Evolutionary conservation across 2,113 vertebrate species (phyloP).

Genomic region (Sylvilagus bachmani): DNA sequence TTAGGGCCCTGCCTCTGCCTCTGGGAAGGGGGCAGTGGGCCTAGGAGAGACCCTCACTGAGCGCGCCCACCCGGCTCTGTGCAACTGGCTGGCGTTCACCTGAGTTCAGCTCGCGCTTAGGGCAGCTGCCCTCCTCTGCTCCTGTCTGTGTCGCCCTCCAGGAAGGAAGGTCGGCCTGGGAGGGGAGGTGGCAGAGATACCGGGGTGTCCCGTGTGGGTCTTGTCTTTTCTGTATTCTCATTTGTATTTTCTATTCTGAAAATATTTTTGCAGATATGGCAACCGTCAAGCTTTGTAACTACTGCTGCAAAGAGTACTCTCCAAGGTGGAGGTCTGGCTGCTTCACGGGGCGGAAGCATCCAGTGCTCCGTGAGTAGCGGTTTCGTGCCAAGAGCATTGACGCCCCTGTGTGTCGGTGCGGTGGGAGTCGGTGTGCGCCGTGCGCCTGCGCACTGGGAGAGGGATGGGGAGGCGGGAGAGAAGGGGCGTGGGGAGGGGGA

Average conservation of each 20-base stretch:
- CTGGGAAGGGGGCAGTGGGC: not conserved
- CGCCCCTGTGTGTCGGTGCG: not conserved
- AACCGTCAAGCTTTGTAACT: not conserved
- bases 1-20: not conserved
- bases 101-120: not conserved
- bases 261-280: not conserved
- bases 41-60: too few relatives aligned
- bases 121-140: not conserved
- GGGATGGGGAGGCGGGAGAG: not conserved
- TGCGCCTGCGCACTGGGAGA: not conserved
- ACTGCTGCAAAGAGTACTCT: not conserved
- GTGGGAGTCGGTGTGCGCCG: not conserved
- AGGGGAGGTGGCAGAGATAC: too few relatives aligned
- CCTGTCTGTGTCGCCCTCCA: not conserved
- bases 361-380: not conserved
- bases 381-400: too few relatives aligned
- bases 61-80: not conserved
- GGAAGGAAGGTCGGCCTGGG: not conserved
- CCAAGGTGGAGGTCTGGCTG: not conserved
- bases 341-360: not conserved
- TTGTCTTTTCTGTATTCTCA: too few relatives aligned
- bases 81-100: not conserved
- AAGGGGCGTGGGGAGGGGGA: too few relatives aligned
- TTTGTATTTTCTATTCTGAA: too few relatives aligned
- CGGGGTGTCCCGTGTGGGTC: not conserved